Evolutionary conservation across 1,140 invertebrate species (phyloP).

Genomic region (Maniola jurtina): DNA sequence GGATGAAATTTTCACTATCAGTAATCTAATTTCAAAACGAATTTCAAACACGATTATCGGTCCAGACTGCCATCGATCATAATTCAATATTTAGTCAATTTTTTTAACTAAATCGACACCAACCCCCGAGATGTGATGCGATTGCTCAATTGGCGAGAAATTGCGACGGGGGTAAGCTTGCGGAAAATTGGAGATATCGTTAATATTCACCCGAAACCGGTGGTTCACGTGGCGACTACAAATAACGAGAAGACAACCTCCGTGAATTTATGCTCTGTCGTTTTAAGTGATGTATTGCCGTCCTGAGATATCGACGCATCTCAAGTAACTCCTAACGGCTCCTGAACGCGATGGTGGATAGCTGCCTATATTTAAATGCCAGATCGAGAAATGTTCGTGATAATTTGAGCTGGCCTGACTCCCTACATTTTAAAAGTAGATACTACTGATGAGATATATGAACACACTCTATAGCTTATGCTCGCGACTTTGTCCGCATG

Average conservation of each 20-base stretch:
- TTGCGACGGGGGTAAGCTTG: constrained; percentile 75
- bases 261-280: constrained; percentile 76
- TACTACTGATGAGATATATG: too few species aligned
- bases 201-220: constrained; percentile 77
- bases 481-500: too few species aligned
- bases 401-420: too few species aligned
- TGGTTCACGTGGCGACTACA: constrained; percentile 75
- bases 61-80: constrained; percentile 19
- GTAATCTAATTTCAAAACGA: background rate
- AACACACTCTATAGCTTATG: too few species aligned
- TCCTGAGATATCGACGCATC: constrained; percentile 55
- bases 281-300: constrained; percentile 74
- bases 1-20: background rate
- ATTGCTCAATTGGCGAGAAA: constrained; percentile 78
- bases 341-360: constrained; percentile 23
- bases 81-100: constrained; percentile 27
- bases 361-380: constrained; percentile 4
- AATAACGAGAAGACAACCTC: constrained; percentile 72
- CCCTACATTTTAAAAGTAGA: too few species aligned
- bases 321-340: constrained; percentile 39
- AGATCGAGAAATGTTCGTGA: too few species aligned
- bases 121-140: constrained; percentile 59
- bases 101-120: constrained; percentile 37
- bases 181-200: constrained; percentile 78
- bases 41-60: constrained; percentile 1